Base-by-base conservation (phyloP, 2,888 invertebrate species). In the Shargacucullia verbasci region DNA sequence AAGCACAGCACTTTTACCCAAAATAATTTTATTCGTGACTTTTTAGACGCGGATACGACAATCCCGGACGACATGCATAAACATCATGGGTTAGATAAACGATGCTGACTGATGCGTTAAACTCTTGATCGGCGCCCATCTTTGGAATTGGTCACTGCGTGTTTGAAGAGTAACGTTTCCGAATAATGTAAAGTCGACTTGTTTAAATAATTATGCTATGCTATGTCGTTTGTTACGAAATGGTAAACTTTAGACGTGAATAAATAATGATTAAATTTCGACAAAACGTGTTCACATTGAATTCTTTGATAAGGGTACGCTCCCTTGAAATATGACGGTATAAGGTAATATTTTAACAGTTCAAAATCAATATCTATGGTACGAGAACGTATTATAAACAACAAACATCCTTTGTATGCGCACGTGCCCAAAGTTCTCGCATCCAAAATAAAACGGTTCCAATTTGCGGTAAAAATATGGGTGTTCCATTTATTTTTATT, bases 361-460 rank as follows among this genome's bases (percentile, higher is more conserved):
- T 75, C 66, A 45, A 65, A 67, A 63, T 64, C 47, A 39, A 59
- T 62, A 58, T 58, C 49, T 52, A 43, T 58, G 56, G 61, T 67
- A 59, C 60, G 65, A 38, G 48, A 63, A 37, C 59, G 46, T 57
- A 61, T 55, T 61, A 76, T 80, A 79, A 79, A 79, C 74, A 80
- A 80, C 72, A 71, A 66, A 63, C 58, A 73, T 64, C 49, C 33
- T 55, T 57, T 15, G 39, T 50, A 50, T 61, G 59, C 60, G 69
- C 67, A 73, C 80, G 79, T 69, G 69, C 60, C 70, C 65, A 59
- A 76, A 70, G 66, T 71, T 69, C 65, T 54, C 49, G 52, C 31
- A 57, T 54, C 76, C 70, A 70, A 61, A 56, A 50, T 70, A 71
- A 53, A 59, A 60, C 60, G 71, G 60, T 39, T 71, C 44, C 43